Evolutionary conservation across 2,888 invertebrate species (phyloP).

Genomic region (Andrena camellia): DNA sequence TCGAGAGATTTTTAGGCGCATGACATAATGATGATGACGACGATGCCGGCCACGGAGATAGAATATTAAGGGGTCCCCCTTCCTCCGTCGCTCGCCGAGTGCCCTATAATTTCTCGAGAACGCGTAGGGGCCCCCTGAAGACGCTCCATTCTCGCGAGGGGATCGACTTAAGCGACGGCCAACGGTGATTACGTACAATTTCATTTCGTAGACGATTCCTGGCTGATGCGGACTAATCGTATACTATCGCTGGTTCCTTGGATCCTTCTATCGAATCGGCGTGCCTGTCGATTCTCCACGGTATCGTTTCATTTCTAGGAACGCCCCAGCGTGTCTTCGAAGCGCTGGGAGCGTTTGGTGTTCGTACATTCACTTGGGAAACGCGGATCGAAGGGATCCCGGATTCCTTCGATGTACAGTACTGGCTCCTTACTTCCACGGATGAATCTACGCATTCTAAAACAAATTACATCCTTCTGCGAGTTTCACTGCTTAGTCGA

Average conservation of each 20-base stretch:
- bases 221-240: slow-evolving; percentile 54
- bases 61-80: slow-evolving; percentile 68
- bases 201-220: slow-evolving; percentile 45
- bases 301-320: neutral
- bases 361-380: too few relatives aligned
- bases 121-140: slow-evolving; percentile 45
- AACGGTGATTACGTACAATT: slow-evolving; percentile 63
- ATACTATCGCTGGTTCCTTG: neutral
- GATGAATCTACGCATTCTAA: too few relatives aligned
- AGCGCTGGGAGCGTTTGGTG: neutral
- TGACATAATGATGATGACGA: slow-evolving; percentile 74
- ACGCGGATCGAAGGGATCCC: too few relatives aligned
- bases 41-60: slow-evolving; percentile 65
- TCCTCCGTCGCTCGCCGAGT: slow-evolving; percentile 8
- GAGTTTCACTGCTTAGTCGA: too few relatives aligned
- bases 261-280: neutral
- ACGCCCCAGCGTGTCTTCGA: neutral
- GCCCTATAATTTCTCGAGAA: slow-evolving; percentile 69
- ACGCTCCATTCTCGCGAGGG: slow-evolving; percentile 66
- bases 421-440: too few relatives aligned
- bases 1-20: slow-evolving; percentile 66
- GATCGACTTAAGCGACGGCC: slow-evolving; percentile 56
- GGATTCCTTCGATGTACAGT: too few relatives aligned
- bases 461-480: too few relatives aligned
- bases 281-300: neutral